Conservation (phyloP, 2,797 vertebrate species). For the Pseudopleuronectes americanus region DNA sequence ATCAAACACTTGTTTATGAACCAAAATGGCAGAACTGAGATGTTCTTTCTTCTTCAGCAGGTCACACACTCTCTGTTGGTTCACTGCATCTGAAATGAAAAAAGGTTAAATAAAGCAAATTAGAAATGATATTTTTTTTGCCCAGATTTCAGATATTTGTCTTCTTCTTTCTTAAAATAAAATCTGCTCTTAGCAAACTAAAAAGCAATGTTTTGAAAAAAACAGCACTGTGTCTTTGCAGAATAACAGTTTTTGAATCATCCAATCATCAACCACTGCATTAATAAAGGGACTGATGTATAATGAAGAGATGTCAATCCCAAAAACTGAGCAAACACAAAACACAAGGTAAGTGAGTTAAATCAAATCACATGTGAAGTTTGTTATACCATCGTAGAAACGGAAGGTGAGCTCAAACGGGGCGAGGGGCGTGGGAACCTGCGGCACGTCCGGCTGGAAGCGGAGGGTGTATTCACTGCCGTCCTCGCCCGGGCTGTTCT, state of each 20-base stretch:
- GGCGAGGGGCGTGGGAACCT: slow-evolving; percentile 55
- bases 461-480: slow-evolving; percentile 86
- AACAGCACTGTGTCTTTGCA: neutral
- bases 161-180: too few species aligned
- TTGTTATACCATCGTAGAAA: slow-evolving; percentile 90
- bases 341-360: too few species aligned
- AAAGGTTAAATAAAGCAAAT: too few species aligned
- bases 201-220: too few species aligned
- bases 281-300: too few species aligned
- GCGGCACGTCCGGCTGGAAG: slow-evolving; percentile 79
- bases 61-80: slow-evolving; percentile 84
- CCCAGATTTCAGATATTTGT: too few species aligned
- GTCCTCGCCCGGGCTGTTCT: slow-evolving; percentile 90
- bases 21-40: slow-evolving; percentile 76
- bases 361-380: too few species aligned
- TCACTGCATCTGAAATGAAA: slow-evolving; percentile 84
- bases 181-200: too few species aligned
- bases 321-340: too few species aligned
- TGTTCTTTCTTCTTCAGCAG: slow-evolving; percentile 87
- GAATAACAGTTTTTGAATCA: neutral
- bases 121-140: neutral
- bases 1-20: slow-evolving; percentile 74
- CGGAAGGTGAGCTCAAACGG: slow-evolving; percentile 88
- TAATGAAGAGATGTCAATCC: too few species aligned
- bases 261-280: too few species aligned